phyloP scores from a whole-genome alignment of 1,140 invertebrate genomes.

The Caerostris extrusa region DNA sequence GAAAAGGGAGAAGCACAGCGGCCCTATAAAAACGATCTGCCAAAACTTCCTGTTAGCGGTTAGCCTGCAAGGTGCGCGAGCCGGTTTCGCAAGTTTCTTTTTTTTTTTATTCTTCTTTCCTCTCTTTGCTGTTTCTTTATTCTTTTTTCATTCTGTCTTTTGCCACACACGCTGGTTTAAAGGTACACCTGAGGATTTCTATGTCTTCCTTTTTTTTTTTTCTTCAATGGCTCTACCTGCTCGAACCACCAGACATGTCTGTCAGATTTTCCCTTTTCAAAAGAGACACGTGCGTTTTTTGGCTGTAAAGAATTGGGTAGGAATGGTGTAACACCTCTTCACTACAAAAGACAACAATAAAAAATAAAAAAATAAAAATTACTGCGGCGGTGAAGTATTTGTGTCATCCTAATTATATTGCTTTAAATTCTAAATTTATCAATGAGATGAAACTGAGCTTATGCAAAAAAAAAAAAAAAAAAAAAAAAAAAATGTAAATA shows the following conservation, averaged over 20 bases:
- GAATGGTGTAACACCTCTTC: neutral
- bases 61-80: conserved; percentile 20
- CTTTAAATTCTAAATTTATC: too few relatives aligned
- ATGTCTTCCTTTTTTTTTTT: neutral
- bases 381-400: too few relatives aligned
- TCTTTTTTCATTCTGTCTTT: neutral
- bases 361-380: too few relatives aligned
- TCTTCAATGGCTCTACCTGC: neutral
- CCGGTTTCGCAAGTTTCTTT: conserved; percentile 54
- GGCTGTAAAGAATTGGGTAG: neutral
- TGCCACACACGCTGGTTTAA: conserved; percentile 43
- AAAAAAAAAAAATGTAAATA: too few relatives aligned
- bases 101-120: neutral
- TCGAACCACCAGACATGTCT: conserved; percentile 3
- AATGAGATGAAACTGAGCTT: too few relatives aligned
- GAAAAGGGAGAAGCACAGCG: neutral
- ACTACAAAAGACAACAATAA: neutral
- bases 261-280: neutral
- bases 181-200: conserved; percentile 28
- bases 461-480: too few relatives aligned
- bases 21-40: conserved; percentile 44
- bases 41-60: conserved; percentile 63
- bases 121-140: neutral
- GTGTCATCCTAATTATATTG: too few relatives aligned
- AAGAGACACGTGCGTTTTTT: neutral